Evolutionary conservation across 2,797 vertebrate genomes (phyloP), one percentile per base, ranked within the genome.

Genomic region (Amazonetta brasiliensis): DNA sequence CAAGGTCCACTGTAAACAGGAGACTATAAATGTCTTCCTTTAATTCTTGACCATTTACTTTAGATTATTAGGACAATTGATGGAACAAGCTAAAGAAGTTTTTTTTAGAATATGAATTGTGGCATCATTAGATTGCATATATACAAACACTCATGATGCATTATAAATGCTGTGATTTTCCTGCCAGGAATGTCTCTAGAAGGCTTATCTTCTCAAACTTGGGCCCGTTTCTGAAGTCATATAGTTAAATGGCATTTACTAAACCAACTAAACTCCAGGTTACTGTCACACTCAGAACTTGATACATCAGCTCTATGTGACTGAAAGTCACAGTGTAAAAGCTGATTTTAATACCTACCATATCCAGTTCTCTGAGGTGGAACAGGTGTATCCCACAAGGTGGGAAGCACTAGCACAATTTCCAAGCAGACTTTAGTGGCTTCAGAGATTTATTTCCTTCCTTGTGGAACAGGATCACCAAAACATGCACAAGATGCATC

Each of bases 21-120:
- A 94, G 60, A 50, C 79, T 85, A 89, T 80, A 95, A 97, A 92
- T 95, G 91, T 94, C 93, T 96, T 95, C 93, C 80, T 83, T 92
- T 95, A 91, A 84, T 95, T 96, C 62, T 89, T 59, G 21, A 83
- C 59, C 79, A 91, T 94, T 94, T 89, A 85, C 82, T 96, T 94
- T 87, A 95, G 92, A 90, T 87, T 87, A 48, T 67, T 86, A 93
- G 67, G 95, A 79, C 56, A 94, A 89, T 37, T 89, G 83, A 95
- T 94, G 90, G 67, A 90, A 14, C 63, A 91, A 94, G 79, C 7
- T 96, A 68, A 87, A 82, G 30, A 76, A 82, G 44, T 94, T 95
- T 59, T 91, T 91, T 95, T 89, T 69, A 75, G 55, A 95, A 78
- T 71, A 69, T 91, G 90, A 85, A 87, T 93, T 74, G 90, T 28